Base-by-base conservation (phyloP, 2,888 invertebrate genomes). In the Bursaphelenchus okinawaensis region DNA sequence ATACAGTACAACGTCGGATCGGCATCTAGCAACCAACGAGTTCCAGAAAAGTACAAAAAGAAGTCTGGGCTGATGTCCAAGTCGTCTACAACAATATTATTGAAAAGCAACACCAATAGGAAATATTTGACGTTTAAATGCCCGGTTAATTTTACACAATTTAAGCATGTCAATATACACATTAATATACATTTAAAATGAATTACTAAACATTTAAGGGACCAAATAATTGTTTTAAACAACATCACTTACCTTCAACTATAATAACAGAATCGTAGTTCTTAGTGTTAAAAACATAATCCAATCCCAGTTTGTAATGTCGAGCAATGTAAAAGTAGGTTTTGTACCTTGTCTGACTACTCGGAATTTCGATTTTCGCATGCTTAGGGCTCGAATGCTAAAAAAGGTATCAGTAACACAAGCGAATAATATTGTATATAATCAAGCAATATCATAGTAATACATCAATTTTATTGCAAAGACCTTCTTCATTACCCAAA, bases 31-130 rank as follows among this genome's bases (percentile, higher is more conserved):
- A 98, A 84, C 0, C 90, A 89, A 84, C 93, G 90, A 2, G 93
- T 92, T 16, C 92, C 93, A 65, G 90, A 85, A 85, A 98, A 98
- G 83, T 95, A 99, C 82, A 95, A 93, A 84, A 90, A 98, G 86
- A 99, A 94, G 84, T 98, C 98, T 28, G 92, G 91, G 0, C 96
- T 89, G 70, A 98, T 88, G 84, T 96, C 95, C 78, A 99, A 86
- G 84, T 98, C 98, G 87, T 98, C 98, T 92, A 85, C 23, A 70
- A 83, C 81, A 20, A 27, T 22, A 16, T n/a, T 50, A 40, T n/a
- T n/a, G n/a, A n/a, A 59, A 51, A 0, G 22, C 4, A 67, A n/a
- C n/a, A n/a, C n/a, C n/a, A n/a, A 56, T 51, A 19, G 28, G 20
- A 23, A 27, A 28, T n/a, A n/a, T n/a, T n/a, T n/a, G n/a, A n/a